Base-by-base conservation (phyloP, 2,113 vertebrate species). In the Sterna hirundo region DNA sequence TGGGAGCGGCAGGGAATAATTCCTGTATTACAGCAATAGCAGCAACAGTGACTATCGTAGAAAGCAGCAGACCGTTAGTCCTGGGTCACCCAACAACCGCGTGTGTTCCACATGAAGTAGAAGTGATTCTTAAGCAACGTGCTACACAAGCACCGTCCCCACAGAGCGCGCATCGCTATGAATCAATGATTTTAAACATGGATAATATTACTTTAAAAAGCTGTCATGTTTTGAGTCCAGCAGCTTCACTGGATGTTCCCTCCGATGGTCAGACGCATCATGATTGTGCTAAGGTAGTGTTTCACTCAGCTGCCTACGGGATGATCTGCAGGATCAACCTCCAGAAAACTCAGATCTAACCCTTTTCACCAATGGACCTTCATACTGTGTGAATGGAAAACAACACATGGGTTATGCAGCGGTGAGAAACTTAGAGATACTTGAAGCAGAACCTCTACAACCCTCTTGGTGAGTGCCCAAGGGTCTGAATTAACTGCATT, bases 1-100 rank as follows among this genome's bases (percentile, higher is more conserved):
- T 27, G 81, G 81, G 19, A 46, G 54, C 0, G 30, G 15, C 36
- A 3, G 11, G 44, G 32, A 42, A 13, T 1, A 19, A 7, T 23
- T 18, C 25, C n/a, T 0, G 29, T 5, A 23, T 27, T 26, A 42
- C 8, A 42, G 36, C 16, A 2, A 36, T 12, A 16, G 5, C n/a
- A 30, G 61, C 6, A 22, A n/a, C 65, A 32, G 40, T 1, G 0
- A 2, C 36, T 2, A 11, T 0, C 58, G 5, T 6, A 3, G 29
- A 2, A 38, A 38, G 13, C 9, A 5, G 44, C 38, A 5, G 9
- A 27, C 15, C 40, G 5, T 18, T 64, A 20, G 12, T 6, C 36
- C 34, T 5, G 34, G 36, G 38, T 10, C 64, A 15, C 8, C 6
- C 26, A 6, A 9, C 27, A 18, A 4, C 30, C 8, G 4, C 4